A percentile compares a stretch with the other conserved stretches of the same genome.
Evolutionary conservation across 2,888 invertebrate genomes (phyloP).

Genomic region (Carcina quercana): DNA sequence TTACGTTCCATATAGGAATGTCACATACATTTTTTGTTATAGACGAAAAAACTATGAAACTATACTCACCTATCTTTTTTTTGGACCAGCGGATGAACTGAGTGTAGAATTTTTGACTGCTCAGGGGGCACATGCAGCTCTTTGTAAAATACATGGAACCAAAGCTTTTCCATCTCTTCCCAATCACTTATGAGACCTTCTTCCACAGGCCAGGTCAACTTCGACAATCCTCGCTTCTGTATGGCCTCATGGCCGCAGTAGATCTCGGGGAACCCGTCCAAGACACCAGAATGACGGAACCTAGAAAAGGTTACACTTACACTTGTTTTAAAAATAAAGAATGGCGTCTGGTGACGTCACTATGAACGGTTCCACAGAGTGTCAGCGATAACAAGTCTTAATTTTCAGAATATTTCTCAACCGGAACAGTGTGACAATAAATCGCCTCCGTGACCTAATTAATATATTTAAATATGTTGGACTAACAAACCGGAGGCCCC

Average conservation of each 20-base stretch:
- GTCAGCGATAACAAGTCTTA: neutral
- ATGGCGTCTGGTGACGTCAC: neutral
- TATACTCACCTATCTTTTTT: constrained; percentile 76
- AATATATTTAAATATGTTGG: neutral
- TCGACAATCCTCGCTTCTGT: constrained; percentile 58
- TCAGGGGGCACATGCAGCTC: constrained; percentile 88
- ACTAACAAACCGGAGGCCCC: neutral
- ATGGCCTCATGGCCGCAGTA: constrained; percentile 77
- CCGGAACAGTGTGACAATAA: neutral
- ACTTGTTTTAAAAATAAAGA: neutral
- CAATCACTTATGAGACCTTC: constrained; percentile 86
- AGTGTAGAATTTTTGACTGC: constrained; percentile 84
- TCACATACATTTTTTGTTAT: too few relatives aligned
- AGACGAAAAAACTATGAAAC: too few relatives aligned
- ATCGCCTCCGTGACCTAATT: neutral
- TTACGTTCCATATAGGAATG: too few relatives aligned
- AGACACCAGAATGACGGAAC: constrained; percentile 31
- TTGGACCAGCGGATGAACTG: constrained; percentile 87
- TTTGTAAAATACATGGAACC: constrained; percentile 91
- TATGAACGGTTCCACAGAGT: neutral
- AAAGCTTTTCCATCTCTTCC: constrained; percentile 93
- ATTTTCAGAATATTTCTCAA: neutral
- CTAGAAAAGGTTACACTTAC: constrained; percentile 18
- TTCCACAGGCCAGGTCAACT: constrained; percentile 83
- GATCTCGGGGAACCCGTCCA: constrained; percentile 51